These are phyloP conservation scores for Stomatorhinus ivindoensis DNA, from an alignment of 2,113 vertebrate species.

Conservation along the genomic window DNA sequence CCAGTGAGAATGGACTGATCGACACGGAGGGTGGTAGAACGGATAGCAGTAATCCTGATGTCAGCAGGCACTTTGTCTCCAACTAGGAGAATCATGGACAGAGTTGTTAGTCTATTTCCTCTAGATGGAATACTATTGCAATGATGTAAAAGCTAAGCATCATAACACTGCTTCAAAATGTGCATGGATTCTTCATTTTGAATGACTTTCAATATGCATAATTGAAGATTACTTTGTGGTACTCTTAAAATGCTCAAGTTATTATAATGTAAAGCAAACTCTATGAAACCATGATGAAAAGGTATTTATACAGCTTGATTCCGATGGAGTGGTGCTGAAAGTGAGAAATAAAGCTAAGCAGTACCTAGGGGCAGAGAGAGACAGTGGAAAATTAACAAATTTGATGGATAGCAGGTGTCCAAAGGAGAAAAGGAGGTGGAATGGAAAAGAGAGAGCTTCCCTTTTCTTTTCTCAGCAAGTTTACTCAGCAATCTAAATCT, in stretches of 20 bases:
- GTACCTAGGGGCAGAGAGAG: background rate
- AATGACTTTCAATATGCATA: background rate
- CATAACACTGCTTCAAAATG: background rate
- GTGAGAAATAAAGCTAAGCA: background rate
- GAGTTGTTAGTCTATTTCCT: background rate
- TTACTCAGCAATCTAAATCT: slow-evolving; percentile 35
- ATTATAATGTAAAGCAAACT: background rate
- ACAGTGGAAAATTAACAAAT: background rate
- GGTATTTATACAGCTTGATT: background rate
- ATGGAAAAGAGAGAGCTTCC: slow-evolving; percentile 12
- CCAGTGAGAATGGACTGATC: slow-evolving; percentile 91
- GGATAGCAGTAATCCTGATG: slow-evolving; percentile 79
- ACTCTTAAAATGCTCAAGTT: background rate
- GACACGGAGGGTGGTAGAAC: slow-evolving; percentile 84
- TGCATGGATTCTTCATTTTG: background rate
- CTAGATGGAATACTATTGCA: background rate
- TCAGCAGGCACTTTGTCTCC: slow-evolving; percentile 92
- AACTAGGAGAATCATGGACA: slow-evolving; percentile 54
- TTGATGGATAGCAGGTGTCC: background rate
- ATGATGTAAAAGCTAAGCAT: background rate
- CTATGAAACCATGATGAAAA: background rate
- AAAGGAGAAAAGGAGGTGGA: background rate
- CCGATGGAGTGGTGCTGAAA: background rate
- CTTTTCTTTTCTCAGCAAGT: slow-evolving; percentile 38
- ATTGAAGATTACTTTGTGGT: background rate